Evolutionary conservation across 2,113 vertebrate genomes (phyloP).

Genomic region (Mus musculus): GRCm39 chr7:115322501-115323000

Average conservation of each 20-base stretch:
- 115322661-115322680: slow-evolving; percentile 13
- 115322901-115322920: background rate
- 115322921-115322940: no score
- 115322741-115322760: slow-evolving; percentile 42
- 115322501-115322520: slow-evolving; percentile 61
- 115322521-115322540: slow-evolving; percentile 13
- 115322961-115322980: background rate
- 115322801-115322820: background rate
- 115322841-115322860: background rate
- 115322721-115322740: background rate
- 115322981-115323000: background rate
- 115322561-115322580: slow-evolving; percentile 37
- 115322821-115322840: background rate
- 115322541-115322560: slow-evolving; percentile 84
- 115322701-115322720: background rate
- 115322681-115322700: slow-evolving; percentile 16
- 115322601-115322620: slow-evolving; percentile 21
- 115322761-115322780: background rate
- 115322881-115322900: background rate
- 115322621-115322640: slow-evolving; percentile 50
- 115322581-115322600: slow-evolving; percentile 33
- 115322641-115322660: slow-evolving; percentile 29
- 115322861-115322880: background rate
- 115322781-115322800: slow-evolving; percentile 11
- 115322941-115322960: background rate